These are phyloP conservation scores for Sitobion miscanthi DNA, from an alignment of 1,140 invertebrate genomes.

Conservation along the genomic window DNA sequence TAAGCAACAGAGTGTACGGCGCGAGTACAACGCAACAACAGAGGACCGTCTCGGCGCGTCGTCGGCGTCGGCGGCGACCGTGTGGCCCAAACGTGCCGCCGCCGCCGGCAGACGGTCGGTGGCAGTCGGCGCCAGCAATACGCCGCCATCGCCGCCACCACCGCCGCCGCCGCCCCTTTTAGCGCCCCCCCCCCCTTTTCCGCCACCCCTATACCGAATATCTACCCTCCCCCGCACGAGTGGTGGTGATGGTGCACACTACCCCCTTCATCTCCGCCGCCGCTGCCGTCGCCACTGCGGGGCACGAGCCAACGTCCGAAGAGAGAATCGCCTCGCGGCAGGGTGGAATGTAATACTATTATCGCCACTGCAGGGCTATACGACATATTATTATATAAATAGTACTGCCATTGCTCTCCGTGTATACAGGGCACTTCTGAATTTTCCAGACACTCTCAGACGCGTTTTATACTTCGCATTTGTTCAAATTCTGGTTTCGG, in stretches of 20 bases:
- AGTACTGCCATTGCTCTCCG: neutral
- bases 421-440: neutral
- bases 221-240: neutral
- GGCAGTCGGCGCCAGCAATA: conserved; percentile 39
- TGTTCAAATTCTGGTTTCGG: neutral
- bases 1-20: conserved; percentile 49
- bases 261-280: neutral
- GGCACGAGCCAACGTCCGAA: neutral
- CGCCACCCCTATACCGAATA: neutral
- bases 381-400: neutral
- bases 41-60: neutral
- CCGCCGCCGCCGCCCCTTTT: neutral
- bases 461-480: neutral
- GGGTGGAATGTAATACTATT: neutral
- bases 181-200: neutral
- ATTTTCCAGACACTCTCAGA: neutral
- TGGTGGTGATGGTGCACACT: neutral
- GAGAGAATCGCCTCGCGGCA: neutral
- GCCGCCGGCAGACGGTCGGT: conserved; percentile 23
- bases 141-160: conserved; percentile 19
- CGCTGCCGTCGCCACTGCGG: neutral
- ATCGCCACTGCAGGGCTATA: neutral
- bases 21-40: conserved; percentile 21
- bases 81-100: neutral
- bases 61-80: conserved; percentile 24